Conservation (phyloP, 2,113 vertebrate genomes). For the Zeus faber region DNA sequence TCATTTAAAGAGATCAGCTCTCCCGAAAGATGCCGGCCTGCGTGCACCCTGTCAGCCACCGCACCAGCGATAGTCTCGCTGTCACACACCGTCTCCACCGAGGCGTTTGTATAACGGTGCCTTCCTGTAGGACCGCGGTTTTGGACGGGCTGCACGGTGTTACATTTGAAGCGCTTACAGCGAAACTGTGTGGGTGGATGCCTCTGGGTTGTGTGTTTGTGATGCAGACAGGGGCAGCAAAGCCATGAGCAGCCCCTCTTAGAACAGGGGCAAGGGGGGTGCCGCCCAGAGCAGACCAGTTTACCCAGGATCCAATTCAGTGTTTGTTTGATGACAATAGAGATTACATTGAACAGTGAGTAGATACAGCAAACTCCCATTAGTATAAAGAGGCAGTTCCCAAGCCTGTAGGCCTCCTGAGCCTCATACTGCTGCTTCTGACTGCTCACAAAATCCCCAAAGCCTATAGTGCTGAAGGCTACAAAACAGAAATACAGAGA, state of each 20-base stretch:
- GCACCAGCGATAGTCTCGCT: slow-evolving; percentile 71
- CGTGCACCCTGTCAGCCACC: slow-evolving; percentile 49
- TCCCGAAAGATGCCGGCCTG: slow-evolving; percentile 70
- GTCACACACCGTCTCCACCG: slow-evolving; percentile 75
- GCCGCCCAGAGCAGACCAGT: slow-evolving; percentile 51
- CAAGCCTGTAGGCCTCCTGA: slow-evolving; percentile 72
- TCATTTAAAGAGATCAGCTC: slow-evolving; percentile 81
- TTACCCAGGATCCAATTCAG: slow-evolving; percentile 78
- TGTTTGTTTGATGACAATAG: slow-evolving; percentile 80
- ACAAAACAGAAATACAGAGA: slow-evolving; percentile 81
- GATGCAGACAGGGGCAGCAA: slow-evolving; percentile 60
- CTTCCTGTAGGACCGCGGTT: slow-evolving; percentile 38
- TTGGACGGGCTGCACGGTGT: slow-evolving; percentile 66
- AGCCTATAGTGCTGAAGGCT: slow-evolving; percentile 81
- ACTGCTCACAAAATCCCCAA: slow-evolving; percentile 78
- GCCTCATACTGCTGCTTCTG: slow-evolving; percentile 70
- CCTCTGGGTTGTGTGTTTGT: slow-evolving; percentile 33
- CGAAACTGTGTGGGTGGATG: slow-evolving; percentile 37
- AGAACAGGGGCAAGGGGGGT: slow-evolving; percentile 50
- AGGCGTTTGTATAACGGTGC: slow-evolving; percentile 61
- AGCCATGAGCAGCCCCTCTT: slow-evolving; percentile 39
- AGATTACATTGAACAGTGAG: slow-evolving; percentile 79
- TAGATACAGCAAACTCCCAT: slow-evolving; percentile 81
- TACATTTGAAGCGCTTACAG: slow-evolving; percentile 56
- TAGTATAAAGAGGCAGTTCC: slow-evolving; percentile 77